These are phyloP conservation scores for Argyra leucocephala DNA, from an alignment of 2,888 invertebrate genomes.

Conservation along the genomic window DNA sequence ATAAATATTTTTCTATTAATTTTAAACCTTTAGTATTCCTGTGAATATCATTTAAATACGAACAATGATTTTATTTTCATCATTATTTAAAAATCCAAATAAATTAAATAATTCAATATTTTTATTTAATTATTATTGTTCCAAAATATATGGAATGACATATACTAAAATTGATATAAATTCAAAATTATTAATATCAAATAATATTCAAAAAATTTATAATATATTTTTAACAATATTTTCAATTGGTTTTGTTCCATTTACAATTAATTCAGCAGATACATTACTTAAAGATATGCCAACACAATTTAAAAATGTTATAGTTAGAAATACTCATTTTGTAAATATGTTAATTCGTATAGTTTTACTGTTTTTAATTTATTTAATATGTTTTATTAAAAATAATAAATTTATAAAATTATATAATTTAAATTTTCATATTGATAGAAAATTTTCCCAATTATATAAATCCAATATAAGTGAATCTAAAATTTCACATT, in stretches of 20 bases:
- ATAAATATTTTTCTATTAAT: no score
- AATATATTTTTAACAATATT: background rate
- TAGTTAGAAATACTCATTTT: background rate
- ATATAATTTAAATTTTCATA: background rate
- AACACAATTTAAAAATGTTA: background rate
- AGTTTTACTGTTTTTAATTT: background rate
- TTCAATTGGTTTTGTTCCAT: background rate
- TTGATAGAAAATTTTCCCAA: background rate
- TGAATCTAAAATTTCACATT: background rate
- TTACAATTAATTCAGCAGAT: background rate
- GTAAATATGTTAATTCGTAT: background rate
- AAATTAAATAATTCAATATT: background rate
- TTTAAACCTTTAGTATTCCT: no score
- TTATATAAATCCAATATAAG: background rate
- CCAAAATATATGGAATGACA: background rate
- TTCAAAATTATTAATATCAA: background rate
- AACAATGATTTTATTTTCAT: no score
- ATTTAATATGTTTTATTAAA: background rate
- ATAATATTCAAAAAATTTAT: background rate
- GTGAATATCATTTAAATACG: no score
- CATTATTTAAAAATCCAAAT: background rate
- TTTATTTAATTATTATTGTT: background rate
- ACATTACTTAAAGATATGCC: background rate
- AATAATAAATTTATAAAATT: background rate
- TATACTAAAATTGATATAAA: background rate